Base-by-base conservation (phyloP, 1,140 invertebrate species). In the Aethina tumida region DNA sequence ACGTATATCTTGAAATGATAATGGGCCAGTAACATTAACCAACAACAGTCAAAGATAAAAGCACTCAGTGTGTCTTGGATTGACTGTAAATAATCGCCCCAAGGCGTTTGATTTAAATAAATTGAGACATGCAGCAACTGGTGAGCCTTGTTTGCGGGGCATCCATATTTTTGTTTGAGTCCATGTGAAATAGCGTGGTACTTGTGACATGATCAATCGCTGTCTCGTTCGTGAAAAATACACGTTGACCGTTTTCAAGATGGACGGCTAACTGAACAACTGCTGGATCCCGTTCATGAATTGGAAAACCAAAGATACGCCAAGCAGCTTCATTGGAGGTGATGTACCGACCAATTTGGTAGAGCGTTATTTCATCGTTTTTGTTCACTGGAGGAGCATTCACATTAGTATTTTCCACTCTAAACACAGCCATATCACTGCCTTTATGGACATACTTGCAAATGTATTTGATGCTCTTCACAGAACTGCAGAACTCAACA, bases 151-250 rank as follows among this genome's bases (percentile, higher is more conserved):
- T 18, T 35, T 35, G 14, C 31, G 24, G 10, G 16, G 36, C 18
- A 17, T 26, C 15, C 20, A 39, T 39, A 17, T 20, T 39, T 44
- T 35, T 34, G 28, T 28, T 39, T 18, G 18, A 22, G 2, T 33
- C 56, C 59, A 65, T 45, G 52, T 61, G 43, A 53, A 64, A 52
- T 62, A 65, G 9, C 17, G 30, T 32, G 56, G 60, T 18, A 64
- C 49, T 38, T 66, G 52, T 32, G 35, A 33, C 39, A 27, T 41
- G 21, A 32, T 47, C 31, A 25, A 32, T 39, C 15, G 35, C 48
- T 12, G 43, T 41, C 12, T 41, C 31, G 7, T 35, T 30, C 12
- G 37, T 50, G 29, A 46, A 52, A 45, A 21, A 39, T 55, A 62
- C n/a, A n/a, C n/a, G n/a, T n/a, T n/a, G n/a, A n/a, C 46, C 47